These are phyloP conservation scores for Yasuhikotakia modesta DNA, from an alignment of 2,797 vertebrate species.

Conservation along the genomic window DNA sequence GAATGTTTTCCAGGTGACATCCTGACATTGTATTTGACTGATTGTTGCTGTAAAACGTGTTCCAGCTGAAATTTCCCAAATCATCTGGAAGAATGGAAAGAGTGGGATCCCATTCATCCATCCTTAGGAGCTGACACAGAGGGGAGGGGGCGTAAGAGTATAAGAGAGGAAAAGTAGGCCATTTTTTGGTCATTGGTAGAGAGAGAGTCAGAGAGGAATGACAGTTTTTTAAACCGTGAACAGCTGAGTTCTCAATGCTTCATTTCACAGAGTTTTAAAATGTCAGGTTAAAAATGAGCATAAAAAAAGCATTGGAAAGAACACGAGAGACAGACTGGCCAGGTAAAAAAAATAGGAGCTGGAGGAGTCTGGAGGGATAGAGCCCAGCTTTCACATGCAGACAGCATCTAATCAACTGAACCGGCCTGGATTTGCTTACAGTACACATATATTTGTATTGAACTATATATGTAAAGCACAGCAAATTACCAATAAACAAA, in stretches of 20 bases:
- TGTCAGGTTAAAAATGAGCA: conserved; percentile 35
- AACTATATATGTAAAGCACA: too few species aligned
- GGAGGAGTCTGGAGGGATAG: conserved; percentile 36
- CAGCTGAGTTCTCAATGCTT: conserved; percentile 56
- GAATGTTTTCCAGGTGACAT: conserved; percentile 41
- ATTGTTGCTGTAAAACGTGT: conserved; percentile 48
- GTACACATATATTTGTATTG: conserved; percentile 5
- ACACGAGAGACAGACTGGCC: conserved; percentile 9
- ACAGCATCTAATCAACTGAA: conserved; percentile 7
- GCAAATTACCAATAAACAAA: neutral
- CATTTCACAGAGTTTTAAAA: conserved; percentile 31
- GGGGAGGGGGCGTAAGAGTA: neutral
- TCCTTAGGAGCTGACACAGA: conserved; percentile 23
- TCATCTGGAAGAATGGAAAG: conserved; percentile 50
- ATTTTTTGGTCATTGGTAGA: neutral
- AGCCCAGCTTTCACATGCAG: conserved; percentile 11
- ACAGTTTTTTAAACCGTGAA: conserved; percentile 50
- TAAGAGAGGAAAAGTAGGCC: conserved; percentile 13
- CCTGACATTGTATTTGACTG: conserved; percentile 41
- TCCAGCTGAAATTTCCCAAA: conserved; percentile 49
- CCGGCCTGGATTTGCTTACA: neutral
- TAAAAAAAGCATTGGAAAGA: conserved; percentile 35
- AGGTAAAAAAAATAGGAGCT: neutral
- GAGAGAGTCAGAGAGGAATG: conserved; percentile 33
- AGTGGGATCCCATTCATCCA: conserved; percentile 42